phyloP scores from a whole-genome alignment of 2,797 vertebrate genomes.

The Manis crassicaudata region DNA sequence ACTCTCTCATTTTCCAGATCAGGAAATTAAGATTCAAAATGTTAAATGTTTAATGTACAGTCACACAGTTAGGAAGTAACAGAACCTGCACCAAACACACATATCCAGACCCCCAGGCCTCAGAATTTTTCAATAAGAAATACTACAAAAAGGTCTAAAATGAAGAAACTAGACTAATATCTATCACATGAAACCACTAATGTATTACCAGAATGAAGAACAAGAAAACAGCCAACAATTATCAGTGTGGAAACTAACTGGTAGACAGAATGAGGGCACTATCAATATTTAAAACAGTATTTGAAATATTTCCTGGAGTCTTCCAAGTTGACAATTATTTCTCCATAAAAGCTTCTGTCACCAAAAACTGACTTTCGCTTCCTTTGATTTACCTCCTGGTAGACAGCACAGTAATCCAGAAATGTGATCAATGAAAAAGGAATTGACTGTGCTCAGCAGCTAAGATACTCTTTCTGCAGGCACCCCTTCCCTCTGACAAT shows the following conservation, averaged over 20 bases:
- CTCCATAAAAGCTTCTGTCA: not conserved
- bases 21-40: constrained; percentile 53
- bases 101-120: not conserved
- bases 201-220: not conserved
- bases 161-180: not conserved
- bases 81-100: not conserved
- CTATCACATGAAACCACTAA: not conserved
- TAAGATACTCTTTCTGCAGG: not conserved
- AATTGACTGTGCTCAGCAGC: not conserved
- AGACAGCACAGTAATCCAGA: not conserved
- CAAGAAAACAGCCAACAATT: not conserved
- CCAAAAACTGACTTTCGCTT: not conserved
- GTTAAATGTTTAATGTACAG: not conserved
- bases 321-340: not conserved
- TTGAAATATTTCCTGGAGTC: not conserved
- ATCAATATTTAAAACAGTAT: not conserved
- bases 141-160: not conserved
- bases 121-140: constrained; percentile 2
- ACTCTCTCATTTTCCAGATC: constrained; percentile 37
- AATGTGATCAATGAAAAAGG: not conserved
- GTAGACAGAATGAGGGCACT: not conserved
- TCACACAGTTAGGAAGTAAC: not conserved
- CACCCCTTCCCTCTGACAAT: not conserved
- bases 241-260: not conserved
- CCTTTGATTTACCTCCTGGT: not conserved